Evolutionary conservation across 2,888 invertebrate genomes (phyloP).

Genomic region (Acanthococcus lagerstroemiae): DNA sequence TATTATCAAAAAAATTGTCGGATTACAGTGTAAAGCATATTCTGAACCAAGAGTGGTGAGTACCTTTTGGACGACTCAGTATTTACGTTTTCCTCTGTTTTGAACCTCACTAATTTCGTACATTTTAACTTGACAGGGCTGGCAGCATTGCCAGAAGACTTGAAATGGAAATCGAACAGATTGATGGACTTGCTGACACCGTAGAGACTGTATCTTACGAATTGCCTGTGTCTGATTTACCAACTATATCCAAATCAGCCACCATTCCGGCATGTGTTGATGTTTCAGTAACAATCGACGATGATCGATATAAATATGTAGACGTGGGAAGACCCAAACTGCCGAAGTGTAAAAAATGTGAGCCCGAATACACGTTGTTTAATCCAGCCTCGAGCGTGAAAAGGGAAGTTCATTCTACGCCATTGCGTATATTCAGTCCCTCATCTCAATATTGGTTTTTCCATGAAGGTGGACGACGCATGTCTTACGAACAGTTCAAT

Average conservation of each 20-base stretch:
- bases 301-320: neutral
- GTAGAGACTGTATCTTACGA: neutral
- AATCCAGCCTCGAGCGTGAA: neutral
- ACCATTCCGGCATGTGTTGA: neutral
- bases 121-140: too few relatives aligned
- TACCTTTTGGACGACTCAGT: too few relatives aligned
- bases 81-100: neutral
- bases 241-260: neutral
- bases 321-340: too few relatives aligned
- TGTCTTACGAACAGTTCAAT: neutral
- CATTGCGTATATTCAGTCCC: neutral
- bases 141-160: too few relatives aligned
- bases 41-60: neutral
- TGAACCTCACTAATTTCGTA: neutral
- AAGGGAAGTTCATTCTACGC: neutral
- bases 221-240: neutral
- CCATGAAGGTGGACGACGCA: constrained; percentile 8
- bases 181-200: neutral
- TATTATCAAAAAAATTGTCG: neutral
- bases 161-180: too few relatives aligned
- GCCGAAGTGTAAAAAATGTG: neutral
- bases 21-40: neutral
- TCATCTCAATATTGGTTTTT: constrained; percentile 11
- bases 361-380: neutral
- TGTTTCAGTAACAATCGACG: neutral